Evolutionary conservation across 2,888 invertebrate species (phyloP).

Genomic region (Campoplex capitator): DNA sequence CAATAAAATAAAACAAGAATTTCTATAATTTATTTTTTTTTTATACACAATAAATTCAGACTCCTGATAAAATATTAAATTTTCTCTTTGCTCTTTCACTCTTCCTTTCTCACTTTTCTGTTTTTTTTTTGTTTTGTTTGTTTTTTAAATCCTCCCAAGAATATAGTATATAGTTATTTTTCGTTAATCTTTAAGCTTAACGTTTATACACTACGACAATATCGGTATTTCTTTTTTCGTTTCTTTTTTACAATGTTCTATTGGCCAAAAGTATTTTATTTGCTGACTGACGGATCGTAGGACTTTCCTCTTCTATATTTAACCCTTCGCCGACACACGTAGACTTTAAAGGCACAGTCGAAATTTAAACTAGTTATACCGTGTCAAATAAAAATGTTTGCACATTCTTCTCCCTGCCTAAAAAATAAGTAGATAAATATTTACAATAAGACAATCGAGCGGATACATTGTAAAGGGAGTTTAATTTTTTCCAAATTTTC

Average conservation of each 20-base stretch:
- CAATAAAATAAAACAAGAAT: conserved; percentile 26
- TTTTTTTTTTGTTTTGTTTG: neutral
- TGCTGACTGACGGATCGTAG: conserved; percentile 45
- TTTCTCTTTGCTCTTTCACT: conserved; percentile 49
- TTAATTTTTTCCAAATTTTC: neutral
- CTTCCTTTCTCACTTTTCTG: conserved; percentile 4
- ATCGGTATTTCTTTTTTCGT: conserved; percentile 69
- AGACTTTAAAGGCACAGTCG: neutral
- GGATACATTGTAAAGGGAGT: neutral
- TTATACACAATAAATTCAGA: conserved; percentile 65
- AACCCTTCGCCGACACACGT: conserved; percentile 6
- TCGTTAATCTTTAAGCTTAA: conserved; percentile 63
- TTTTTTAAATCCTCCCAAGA: conserved; percentile 77
- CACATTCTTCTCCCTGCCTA: neutral
- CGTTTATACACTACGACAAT: conserved; percentile 75
- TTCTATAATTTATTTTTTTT: conserved; percentile 12
- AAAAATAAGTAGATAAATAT: neutral
- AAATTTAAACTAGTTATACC: neutral
- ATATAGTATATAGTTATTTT: conserved; percentile 73
- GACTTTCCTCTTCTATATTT: conserved; percentile 24
- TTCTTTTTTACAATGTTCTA: conserved; percentile 52
- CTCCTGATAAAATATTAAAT: conserved; percentile 77
- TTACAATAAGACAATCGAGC: neutral
- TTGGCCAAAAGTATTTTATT: conserved; percentile 36
- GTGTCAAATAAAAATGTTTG: neutral